These are phyloP conservation scores for Pandion haliaetus DNA, from an alignment of 2,113 vertebrate genomes.

Conservation along the genomic window DNA sequence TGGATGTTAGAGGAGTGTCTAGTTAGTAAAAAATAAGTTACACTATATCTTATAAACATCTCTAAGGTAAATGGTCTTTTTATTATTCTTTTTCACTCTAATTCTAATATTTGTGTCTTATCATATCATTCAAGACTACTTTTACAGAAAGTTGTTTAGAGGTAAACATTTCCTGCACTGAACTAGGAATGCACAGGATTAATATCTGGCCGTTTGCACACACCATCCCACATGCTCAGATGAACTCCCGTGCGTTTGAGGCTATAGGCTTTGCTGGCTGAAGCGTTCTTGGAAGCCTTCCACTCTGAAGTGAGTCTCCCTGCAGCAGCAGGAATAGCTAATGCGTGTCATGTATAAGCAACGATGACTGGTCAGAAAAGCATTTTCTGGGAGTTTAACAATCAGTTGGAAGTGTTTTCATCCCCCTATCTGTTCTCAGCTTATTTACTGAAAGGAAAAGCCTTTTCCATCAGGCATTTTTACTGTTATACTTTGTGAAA, in stretches of 20 bases:
- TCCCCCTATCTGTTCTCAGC: neutral
- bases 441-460: neutral
- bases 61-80: neutral
- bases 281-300: neutral
- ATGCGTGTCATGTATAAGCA: neutral
- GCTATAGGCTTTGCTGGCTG: neutral
- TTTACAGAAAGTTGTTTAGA: neutral
- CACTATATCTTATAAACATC: neutral
- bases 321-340: neutral
- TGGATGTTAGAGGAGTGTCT: neutral
- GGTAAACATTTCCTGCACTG: neutral
- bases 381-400: neutral
- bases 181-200: neutral
- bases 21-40: neutral
- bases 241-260: neutral
- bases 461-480: neutral
- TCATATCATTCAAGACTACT: neutral
- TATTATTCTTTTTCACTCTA: neutral
- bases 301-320: neutral
- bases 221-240: neutral
- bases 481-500: neutral
- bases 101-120: neutral
- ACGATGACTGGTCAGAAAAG: neutral
- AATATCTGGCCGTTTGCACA: neutral
- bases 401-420: neutral